These are phyloP conservation scores for Gephyroberyx darwinii DNA, from an alignment of 2,797 vertebrate species.

Conservation along the genomic window DNA sequence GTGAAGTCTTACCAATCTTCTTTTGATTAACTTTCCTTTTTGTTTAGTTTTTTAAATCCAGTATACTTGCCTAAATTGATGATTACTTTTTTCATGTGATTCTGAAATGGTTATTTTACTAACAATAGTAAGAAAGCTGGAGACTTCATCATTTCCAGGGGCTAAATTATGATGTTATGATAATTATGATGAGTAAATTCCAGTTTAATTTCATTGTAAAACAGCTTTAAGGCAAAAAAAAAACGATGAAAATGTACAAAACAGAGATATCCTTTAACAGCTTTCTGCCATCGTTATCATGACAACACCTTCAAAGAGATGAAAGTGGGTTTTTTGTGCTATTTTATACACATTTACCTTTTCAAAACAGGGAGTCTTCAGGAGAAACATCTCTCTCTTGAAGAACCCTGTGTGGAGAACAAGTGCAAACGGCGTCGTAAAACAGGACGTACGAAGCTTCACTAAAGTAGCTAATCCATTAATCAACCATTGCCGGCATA, in stretches of 20 bases:
- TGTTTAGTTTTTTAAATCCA: too few relatives aligned
- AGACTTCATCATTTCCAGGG: too few relatives aligned
- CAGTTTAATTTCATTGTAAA: too few relatives aligned
- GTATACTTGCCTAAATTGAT: too few relatives aligned
- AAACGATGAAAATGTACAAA: too few relatives aligned
- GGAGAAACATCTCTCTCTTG: constrained; percentile 7
- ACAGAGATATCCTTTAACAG: too few relatives aligned
- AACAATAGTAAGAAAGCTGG: neutral
- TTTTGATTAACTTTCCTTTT: neutral
- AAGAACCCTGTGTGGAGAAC: constrained; percentile 4
- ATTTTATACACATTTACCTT: neutral
- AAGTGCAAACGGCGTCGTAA: constrained; percentile 33
- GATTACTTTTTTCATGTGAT: neutral
- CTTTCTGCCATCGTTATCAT: neutral
- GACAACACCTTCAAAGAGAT: neutral
- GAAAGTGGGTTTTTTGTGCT: neutral
- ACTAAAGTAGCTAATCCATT: constrained; percentile 47
- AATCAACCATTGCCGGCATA: constrained; percentile 46
- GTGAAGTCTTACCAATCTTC: neutral
- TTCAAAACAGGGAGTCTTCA: neutral
- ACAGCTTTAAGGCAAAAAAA: too few relatives aligned
- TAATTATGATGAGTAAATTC: too few relatives aligned
- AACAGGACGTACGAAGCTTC: constrained; percentile 30
- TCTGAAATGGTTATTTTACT: neutral
- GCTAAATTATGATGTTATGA: too few relatives aligned